These are phyloP conservation scores for Glossosoma conforme DNA, from an alignment of 1,140 invertebrate species.

Conservation along the genomic window DNA sequence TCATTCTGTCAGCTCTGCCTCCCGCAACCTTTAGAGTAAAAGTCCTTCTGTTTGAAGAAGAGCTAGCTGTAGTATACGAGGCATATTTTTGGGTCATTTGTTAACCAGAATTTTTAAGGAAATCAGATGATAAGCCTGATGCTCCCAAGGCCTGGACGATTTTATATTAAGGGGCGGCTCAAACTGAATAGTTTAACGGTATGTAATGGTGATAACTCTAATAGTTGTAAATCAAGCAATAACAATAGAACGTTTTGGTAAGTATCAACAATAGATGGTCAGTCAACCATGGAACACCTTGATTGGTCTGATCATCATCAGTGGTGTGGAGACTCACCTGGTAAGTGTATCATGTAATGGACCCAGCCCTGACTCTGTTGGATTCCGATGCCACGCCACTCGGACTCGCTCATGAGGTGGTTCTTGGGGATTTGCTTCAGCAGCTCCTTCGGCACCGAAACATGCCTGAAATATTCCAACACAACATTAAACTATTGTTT, in stretches of 20 bases:
- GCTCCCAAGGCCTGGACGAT: too few species aligned
- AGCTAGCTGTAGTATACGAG: too few species aligned
- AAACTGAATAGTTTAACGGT: not conserved
- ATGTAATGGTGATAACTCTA: not conserved
- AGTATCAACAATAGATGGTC: not conserved
- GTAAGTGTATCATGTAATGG: constrained; percentile 91
- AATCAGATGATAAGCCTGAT: too few species aligned
- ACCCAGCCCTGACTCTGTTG: constrained; percentile 93
- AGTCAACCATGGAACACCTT: constrained; percentile 4
- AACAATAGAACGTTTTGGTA: too few species aligned
- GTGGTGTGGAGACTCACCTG: constrained; percentile 55
- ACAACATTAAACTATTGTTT: not conserved
- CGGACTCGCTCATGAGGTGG: constrained; percentile 84
- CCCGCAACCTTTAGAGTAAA: too few species aligned
- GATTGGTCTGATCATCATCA: not conserved
- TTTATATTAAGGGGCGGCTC: too few species aligned
- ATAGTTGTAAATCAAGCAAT: constrained; percentile 10
- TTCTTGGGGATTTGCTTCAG: constrained; percentile 86
- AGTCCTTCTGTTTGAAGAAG: too few species aligned
- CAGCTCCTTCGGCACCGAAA: constrained; percentile 85
- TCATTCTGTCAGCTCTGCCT: too few species aligned
- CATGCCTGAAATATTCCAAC: constrained; percentile 65
- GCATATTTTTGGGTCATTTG: too few species aligned
- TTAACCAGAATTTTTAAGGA: too few species aligned
- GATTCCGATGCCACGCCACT: constrained; percentile 90